phyloP scores from a whole-genome alignment of 2,797 vertebrate genomes.

The Cynodonichthys magdalenae region DNA sequence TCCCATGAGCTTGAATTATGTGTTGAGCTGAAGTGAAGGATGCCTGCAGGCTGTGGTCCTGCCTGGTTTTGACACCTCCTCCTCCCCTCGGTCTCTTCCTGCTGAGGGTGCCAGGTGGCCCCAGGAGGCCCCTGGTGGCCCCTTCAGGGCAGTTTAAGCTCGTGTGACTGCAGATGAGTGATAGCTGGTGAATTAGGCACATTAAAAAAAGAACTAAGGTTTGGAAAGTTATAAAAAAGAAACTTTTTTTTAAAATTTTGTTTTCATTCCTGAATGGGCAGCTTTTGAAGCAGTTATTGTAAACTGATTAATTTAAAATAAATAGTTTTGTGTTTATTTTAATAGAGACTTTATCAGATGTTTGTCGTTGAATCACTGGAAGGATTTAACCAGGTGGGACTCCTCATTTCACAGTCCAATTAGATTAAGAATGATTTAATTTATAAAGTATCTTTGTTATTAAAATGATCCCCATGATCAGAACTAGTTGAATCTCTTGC shows the following conservation, averaged over 20 bases:
- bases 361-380: too few species aligned
- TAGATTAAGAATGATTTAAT: too few species aligned
- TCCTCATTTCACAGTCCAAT: too few species aligned
- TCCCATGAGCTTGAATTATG: slow-evolving; percentile 27
- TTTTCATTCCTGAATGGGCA: neutral
- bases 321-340: too few species aligned
- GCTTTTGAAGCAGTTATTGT: neutral
- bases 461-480: too few species aligned
- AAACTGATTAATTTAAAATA: too few species aligned
- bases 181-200: slow-evolving; percentile 41
- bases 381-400: too few species aligned
- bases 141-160: slow-evolving; percentile 58
- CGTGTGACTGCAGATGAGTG: slow-evolving; percentile 46
- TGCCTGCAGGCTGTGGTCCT: slow-evolving; percentile 48
- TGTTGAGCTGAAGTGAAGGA: slow-evolving; percentile 28
- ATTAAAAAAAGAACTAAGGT: neutral
- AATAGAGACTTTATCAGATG: too few species aligned
- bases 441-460: too few species aligned
- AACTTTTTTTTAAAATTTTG: neutral
- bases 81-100: slow-evolving; percentile 36
- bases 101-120: slow-evolving; percentile 70
- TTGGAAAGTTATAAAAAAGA: neutral
- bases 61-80: slow-evolving; percentile 44
- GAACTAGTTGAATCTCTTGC: too few species aligned
- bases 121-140: slow-evolving; percentile 69